phyloP scores from a whole-genome alignment of 2,888 invertebrate genomes.

The Kryphioiulus occultus region DNA sequence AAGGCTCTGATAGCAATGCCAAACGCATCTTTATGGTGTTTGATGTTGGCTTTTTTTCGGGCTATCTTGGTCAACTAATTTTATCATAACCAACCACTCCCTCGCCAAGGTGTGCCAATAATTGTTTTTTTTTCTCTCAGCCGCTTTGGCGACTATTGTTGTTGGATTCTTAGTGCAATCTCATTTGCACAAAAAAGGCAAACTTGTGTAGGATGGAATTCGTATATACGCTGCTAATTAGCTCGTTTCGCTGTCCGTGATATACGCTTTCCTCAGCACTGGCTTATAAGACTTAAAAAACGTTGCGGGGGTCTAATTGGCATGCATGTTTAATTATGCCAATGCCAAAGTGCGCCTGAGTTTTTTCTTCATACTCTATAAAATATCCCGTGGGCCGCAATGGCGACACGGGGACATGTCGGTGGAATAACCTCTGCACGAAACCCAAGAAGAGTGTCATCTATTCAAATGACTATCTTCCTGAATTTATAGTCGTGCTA shows the following conservation, averaged over 20 bases:
- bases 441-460: neutral
- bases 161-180: neutral
- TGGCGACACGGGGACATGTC: neutral
- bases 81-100: slow-evolving; percentile 9
- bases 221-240: slow-evolving; percentile 7
- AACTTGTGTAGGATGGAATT: slow-evolving; percentile 20
- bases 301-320: neutral
- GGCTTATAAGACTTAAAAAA: neutral
- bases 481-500: neutral
- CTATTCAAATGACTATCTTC: slow-evolving; percentile 1
- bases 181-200: neutral
- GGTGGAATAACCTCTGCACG: neutral
- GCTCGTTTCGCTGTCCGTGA: neutral
- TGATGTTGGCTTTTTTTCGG: slow-evolving; percentile 10
- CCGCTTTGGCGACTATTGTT: neutral
- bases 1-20: neutral
- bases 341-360: slow-evolving; percentile 9
- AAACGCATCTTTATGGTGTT: neutral
- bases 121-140: neutral
- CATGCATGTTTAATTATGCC: slow-evolving; percentile 26
- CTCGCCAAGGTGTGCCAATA: slow-evolving; percentile 14
- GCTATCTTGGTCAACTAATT: slow-evolving; percentile 20
- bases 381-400: neutral
- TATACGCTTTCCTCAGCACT: neutral
- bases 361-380: neutral